Percentiles rank a stretch among this genome's conserved stretches.
These are phyloP conservation scores for Drosophila mayri DNA, from an alignment of 1,140 invertebrate genomes.

Conservation along the genomic window DNA sequence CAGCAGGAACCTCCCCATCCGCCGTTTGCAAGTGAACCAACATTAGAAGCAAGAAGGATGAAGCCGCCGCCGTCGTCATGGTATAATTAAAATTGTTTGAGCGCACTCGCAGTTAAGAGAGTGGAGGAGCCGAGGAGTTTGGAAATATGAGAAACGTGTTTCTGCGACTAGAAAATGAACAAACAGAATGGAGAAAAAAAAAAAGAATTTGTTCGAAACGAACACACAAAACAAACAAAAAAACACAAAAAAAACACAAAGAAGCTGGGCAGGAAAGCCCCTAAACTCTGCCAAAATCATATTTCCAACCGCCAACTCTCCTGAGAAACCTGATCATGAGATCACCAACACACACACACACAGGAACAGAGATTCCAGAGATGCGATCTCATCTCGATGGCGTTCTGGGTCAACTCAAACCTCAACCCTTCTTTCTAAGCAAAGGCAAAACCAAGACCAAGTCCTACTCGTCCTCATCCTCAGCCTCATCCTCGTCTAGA, in stretches of 20 bases:
- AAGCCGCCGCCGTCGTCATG: slow-evolving; percentile 19
- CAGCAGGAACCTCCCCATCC: slow-evolving; percentile 18
- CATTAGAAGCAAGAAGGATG: slow-evolving; percentile 64
- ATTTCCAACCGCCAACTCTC: slow-evolving; percentile 62
- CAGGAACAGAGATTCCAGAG: slow-evolving; percentile 27
- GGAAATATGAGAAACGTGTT: slow-evolving; percentile 80
- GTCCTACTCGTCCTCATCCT: not conserved
- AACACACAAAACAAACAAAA: slow-evolving; percentile 13
- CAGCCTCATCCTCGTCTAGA: not conserved
- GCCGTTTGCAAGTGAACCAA: slow-evolving; percentile 62
- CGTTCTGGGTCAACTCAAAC: slow-evolving; percentile 36
- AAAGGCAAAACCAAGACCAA: not conserved
- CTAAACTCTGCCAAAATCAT: slow-evolving; percentile 59
- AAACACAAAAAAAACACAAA: slow-evolving; percentile 33
- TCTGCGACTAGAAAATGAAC: slow-evolving; percentile 49
- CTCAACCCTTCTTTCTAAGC: slow-evolving; percentile 64
- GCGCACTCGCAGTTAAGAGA: slow-evolving; percentile 9
- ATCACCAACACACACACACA: slow-evolving; percentile 22
- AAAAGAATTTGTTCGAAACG: slow-evolving; percentile 6
- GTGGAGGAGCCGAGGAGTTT: slow-evolving; percentile 5
- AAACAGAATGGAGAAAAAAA: slow-evolving; percentile 16
- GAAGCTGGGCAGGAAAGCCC: slow-evolving; percentile 44
- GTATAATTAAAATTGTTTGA: slow-evolving; percentile 72
- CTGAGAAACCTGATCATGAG: slow-evolving; percentile 63
- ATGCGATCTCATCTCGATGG: slow-evolving; percentile 35